These are phyloP conservation scores for Paradoxurus hermaphroditus DNA, from an alignment of 2,113 vertebrate genomes.

Conservation along the genomic window DNA sequence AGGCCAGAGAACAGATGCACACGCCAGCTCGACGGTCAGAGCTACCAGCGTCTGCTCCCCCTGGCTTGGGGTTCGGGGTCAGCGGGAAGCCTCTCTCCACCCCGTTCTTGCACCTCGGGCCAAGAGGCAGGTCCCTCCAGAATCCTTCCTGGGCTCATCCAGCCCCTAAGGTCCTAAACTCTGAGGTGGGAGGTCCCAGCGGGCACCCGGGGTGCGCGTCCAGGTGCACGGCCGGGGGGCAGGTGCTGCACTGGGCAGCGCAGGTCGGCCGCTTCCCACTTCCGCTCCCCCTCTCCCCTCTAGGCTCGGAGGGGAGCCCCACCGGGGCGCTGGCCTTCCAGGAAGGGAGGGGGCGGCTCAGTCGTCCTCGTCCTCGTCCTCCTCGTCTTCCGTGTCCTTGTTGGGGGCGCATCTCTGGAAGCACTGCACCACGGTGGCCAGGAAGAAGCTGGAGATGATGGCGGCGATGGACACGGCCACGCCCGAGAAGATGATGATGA, in stretches of 20 bases:
- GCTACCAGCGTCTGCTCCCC: neutral
- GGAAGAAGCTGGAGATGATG: conserved; percentile 97
- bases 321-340: neutral
- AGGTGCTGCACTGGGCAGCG: neutral
- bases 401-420: conserved; percentile 96
- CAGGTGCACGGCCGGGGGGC: fast-evolving
- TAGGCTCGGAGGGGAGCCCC: neutral
- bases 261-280: fast-evolving
- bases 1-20: neutral
- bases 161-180: neutral
- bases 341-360: conserved; percentile 14
- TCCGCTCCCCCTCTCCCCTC: neutral
- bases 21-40: neutral
- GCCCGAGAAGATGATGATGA: conserved; percentile 99
- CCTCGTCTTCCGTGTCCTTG: conserved; percentile 94
- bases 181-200: neutral
- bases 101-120: neutral
- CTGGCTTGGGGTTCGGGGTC: neutral
- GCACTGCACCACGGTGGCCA: conserved; percentile 97
- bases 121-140: neutral
- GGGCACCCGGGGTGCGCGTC: fast-evolving
- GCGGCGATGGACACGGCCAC: conserved; percentile 96
- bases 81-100: neutral
- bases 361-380: conserved; percentile 90
- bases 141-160: neutral